Conservation (phyloP, 2,113 vertebrate species). For the Microtus oregoni region DNA sequence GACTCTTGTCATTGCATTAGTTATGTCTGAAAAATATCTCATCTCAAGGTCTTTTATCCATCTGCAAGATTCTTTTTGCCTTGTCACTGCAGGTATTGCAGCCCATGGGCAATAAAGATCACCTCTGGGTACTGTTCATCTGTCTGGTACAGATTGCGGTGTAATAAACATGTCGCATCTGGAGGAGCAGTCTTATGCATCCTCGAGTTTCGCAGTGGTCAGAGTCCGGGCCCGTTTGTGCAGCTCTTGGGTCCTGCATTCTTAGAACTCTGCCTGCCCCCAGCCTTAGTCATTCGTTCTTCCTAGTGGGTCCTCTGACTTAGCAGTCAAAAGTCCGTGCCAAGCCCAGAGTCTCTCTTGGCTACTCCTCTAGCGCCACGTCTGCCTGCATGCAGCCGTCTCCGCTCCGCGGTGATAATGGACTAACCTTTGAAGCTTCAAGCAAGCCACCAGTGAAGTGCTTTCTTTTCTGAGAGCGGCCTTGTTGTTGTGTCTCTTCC, state of each 20-base stretch:
- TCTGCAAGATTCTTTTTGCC: neutral
- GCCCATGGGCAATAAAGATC: neutral
- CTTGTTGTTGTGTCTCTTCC: neutral
- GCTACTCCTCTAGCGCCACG: neutral
- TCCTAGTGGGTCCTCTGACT: neutral
- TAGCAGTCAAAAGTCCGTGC: neutral
- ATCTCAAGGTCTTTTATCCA: neutral
- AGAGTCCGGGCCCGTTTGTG: neutral
- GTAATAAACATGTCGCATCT: neutral
- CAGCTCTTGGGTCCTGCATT: neutral
- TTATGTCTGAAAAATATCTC: neutral
- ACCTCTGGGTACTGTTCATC: neutral
- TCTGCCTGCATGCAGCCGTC: neutral
- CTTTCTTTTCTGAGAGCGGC: neutral
- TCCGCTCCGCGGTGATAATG: neutral
- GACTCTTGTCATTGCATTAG: neutral
- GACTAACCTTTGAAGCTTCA: neutral
- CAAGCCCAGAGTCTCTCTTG: neutral
- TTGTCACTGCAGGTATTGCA: neutral
- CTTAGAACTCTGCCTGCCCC: neutral
- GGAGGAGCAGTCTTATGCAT: neutral
- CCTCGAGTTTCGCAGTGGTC: neutral
- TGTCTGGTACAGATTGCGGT: neutral
- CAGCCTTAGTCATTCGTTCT: neutral
- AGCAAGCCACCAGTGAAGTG: neutral